Conservation (phyloP, 2,797 vertebrate genomes). For the Chaetodon trifasciatus region DNA sequence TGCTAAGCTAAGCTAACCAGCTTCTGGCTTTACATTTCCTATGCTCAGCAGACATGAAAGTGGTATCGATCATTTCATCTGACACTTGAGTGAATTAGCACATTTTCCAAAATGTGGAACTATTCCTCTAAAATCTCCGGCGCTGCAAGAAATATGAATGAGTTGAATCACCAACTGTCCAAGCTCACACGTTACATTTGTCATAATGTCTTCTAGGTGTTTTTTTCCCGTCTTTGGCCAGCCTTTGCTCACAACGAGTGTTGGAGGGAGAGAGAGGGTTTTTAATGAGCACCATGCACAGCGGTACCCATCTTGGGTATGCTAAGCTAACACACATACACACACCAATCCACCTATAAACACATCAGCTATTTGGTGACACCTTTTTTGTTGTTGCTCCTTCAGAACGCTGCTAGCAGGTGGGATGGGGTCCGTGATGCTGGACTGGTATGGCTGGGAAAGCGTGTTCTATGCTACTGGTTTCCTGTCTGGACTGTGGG, state of each 20-base stretch:
- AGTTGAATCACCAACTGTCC: neutral
- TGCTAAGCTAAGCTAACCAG: neutral
- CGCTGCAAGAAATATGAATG: neutral
- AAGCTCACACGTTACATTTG: neutral
- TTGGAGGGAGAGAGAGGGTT: conserved; percentile 75
- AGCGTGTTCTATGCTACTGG: conserved; percentile 91
- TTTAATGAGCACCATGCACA: conserved; percentile 76
- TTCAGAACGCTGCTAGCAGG: conserved; percentile 90
- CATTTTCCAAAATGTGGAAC: neutral
- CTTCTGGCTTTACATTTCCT: neutral
- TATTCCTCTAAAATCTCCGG: neutral
- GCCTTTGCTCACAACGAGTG: conserved; percentile 81
- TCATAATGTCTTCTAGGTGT: conserved; percentile 71
- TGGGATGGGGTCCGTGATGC: conserved; percentile 88
- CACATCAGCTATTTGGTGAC: neutral
- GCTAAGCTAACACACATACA: neutral
- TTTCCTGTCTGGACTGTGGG: conserved; percentile 89
- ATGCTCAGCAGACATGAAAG: neutral
- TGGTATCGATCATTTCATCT: neutral
- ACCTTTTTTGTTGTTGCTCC: conserved; percentile 1
- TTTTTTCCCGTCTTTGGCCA: conserved; percentile 82
- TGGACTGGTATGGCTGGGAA: conserved; percentile 91
- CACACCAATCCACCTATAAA: neutral
- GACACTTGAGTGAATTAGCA: neutral
- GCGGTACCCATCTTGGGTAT: conserved; percentile 79